Base-by-base conservation (phyloP, 2,888 invertebrate species). In the Lagria hirta region DNA sequence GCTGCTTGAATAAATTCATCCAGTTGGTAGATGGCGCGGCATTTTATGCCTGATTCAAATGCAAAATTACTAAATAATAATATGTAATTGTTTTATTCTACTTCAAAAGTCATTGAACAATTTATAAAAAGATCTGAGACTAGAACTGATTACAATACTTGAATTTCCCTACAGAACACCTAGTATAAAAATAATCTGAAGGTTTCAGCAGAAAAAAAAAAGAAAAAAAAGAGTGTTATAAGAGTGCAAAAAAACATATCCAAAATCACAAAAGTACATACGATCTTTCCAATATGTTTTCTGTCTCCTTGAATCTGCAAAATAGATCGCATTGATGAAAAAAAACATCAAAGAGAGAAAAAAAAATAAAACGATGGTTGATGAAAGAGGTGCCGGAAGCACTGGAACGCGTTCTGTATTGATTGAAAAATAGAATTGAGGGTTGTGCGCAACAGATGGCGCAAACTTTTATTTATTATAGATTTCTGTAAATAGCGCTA, bases 231-330 rank as follows among this genome's bases (percentile, higher is more conserved):
- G 7, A 35, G 30, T 36, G 32, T 26, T 32, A 38, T 32, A 36
- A 35, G 12, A 24, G 36, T 47, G 47, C 42, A 42, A 35, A 41
- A 38, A 42, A 43, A 29, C 43, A 37, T 32, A 44, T 43, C 34
- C 29, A 38, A 41, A 42, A 38, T 38, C 29, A 43, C 38, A 56
- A 69, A 71, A 72, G 77, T 86, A 86, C 86, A 80, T 86, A 86
- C 85, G 86, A 81, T 84, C 86, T 79, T 75, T 86, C 86, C 81
- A 85, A 82, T 68, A 85, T 83, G 73, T 82, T 83, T 80, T 86
- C 86, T 71, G 82, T 78, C 79, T 86, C 86, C 84, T 86, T 86
- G 84, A 85, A 86, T 84, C 86, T 86, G 86, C 66, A 86, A 86
- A 81, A 71, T 58, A 65, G 34, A 57, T 57, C 46, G 46, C 20